Base-by-base conservation (phyloP, 1,140 invertebrate genomes). In the Apocrypta bakeri region DNA sequence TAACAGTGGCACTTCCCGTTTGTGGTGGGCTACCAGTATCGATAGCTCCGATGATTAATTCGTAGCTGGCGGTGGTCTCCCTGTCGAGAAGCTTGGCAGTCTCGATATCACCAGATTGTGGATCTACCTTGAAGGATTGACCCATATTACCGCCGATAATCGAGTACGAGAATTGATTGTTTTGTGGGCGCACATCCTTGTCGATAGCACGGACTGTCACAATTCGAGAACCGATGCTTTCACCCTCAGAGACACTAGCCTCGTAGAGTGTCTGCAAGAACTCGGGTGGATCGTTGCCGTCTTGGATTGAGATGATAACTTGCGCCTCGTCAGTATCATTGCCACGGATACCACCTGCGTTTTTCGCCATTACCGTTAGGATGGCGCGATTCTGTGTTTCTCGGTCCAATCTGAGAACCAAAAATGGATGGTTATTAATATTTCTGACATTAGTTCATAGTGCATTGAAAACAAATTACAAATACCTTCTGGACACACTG, bases 281-380 rank as follows among this genome's bases (percentile, higher is more conserved):
- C 90, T 98, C 96, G 0, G 98, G 98, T 3, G 98, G 97, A 93
- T 99, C 98, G 88, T 99, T 99, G 6, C 98, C 97, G 90, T 99
- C 98, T 92, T 98, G 97, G 77, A 99, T 97, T 1, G 96, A 96
- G 79, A 99, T 96, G 33, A 97, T 97, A 0, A 99, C 96, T 91
- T 97, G 97, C 6, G 98, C 98, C 90, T 98, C 97, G 89, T 99
- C 98, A 0, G 97, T 98, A 88, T 99, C 98, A 90, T 99, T 98
- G 11, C 97, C 97, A 63, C 95, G 93, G 82, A 99, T 98, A 33
- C 97, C 96, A 11, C 98, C 98, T 66, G 94, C 94, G 90, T 99
- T 99, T 92, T 99, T 99, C 0, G 98, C 98, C 93, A 99, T 94
- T 0, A 98, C 97, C 0, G 97, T 98, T 7, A 99, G 91, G 0